Evolutionary conservation across 30 jellyfish, hydroid and myxozoan genomes (phyloP), one percentile per base, ranked within the genome.

Genomic region (Aurelia aurita complex sp. Pacific): DNA sequence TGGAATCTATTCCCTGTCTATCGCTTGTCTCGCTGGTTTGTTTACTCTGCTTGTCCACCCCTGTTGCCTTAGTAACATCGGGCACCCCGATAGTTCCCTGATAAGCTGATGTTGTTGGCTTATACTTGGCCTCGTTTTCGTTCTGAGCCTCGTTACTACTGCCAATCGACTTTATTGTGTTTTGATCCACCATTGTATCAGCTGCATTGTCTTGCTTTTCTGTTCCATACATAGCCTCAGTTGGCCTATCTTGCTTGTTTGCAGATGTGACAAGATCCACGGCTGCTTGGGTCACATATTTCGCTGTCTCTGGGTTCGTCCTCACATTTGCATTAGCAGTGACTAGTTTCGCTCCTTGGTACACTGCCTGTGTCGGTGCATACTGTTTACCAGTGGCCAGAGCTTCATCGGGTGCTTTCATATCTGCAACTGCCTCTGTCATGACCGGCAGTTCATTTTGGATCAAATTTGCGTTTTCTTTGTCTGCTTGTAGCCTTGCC

Each of bases 381-480:
- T 61, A 61, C 36, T n/a, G 32, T 23, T 61, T n/a, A n/a, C 36
- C 70, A 5, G 40, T 46, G 14, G 14, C 8, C 57, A 46, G 15
- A 46, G 57, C 57, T 46, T 46, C 57, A 4, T 46, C 57, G 11
- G 57, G 15, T 7, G 57, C 57, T 46, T 46, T 46, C 4, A 46
- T 46, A 66, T 23, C 46, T 23, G 76, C 76, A 16, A 23, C 38
- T 23, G 46, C 76, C 16, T 23, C 76, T 15, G 76, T 66, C 76
- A 66, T 57, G 3, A 23, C 46, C 43, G 46, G 46, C 7, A 59
- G 59, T 23, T 66, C 76, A 23, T 34, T 63, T 10, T n/a, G 72
- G 72, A 38, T 63, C 33, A 63, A 10, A 4, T 63, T 63, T n/a
- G 36, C 14, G 19, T 0, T 63, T 0, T 11, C 1, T 32, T 63